A percentile compares a stretch with the other conserved stretches of the same genome.
Evolutionary conservation across 2,113 vertebrate genomes (phyloP).

Genomic region (Campylomormyrus numenius): DNA sequence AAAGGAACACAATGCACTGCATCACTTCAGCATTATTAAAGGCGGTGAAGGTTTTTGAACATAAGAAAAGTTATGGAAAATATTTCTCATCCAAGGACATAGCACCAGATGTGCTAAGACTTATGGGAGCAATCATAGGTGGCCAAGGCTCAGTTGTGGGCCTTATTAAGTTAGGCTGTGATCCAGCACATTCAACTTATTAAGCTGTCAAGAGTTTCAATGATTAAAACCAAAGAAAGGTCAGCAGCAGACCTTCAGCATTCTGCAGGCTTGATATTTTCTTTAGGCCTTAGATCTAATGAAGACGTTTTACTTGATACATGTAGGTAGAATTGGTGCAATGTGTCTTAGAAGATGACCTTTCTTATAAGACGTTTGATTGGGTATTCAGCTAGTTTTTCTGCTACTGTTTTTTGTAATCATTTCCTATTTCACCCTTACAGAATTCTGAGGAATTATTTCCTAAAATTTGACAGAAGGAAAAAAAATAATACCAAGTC

Average conservation of each 20-base stretch:
- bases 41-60: conserved; percentile 64
- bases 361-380: conserved; percentile 58
- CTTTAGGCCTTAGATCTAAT: conserved; percentile 77
- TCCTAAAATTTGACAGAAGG: conserved; percentile 56
- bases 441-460: conserved; percentile 65
- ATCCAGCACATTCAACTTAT: conserved; percentile 98
- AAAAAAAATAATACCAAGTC: conserved; percentile 60
- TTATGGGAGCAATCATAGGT: conserved; percentile 98
- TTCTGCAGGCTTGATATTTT: conserved; percentile 83
- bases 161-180: conserved; percentile 96
- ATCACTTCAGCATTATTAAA: conserved; percentile 78
- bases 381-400: conserved; percentile 63
- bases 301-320: conserved; percentile 78
- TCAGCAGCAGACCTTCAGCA: conserved; percentile 82
- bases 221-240: conserved; percentile 99
- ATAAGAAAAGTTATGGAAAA: conserved; percentile 92
- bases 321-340: conserved; percentile 65
- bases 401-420: conserved; percentile 41
- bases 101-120: conserved; percentile 91
- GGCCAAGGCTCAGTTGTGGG: conserved; percentile 82
- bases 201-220: conserved; percentile 94
- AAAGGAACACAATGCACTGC: conserved; percentile 62
- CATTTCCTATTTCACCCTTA: conserved; percentile 34
- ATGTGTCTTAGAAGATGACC: conserved; percentile 68
- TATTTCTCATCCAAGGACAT: conserved; percentile 89